Base-by-base conservation (phyloP, 2,113 vertebrate species). In the Pollimyrus isidori region DNA sequence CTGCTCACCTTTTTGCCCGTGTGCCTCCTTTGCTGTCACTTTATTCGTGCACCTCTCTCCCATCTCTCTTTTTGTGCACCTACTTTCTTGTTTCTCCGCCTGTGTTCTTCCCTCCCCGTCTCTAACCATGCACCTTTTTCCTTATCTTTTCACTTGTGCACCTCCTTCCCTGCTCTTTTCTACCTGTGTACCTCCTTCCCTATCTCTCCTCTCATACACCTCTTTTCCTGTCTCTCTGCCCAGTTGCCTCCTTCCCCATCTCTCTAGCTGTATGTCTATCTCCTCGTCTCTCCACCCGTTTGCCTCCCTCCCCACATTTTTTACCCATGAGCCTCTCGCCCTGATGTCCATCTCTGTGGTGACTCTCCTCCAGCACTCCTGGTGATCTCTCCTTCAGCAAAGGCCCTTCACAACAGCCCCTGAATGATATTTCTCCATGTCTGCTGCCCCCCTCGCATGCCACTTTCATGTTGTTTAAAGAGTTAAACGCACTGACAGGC, bases 381-480 rank as follows among this genome's bases (percentile, higher is more conserved):
- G 11, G 88, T 85, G 90, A 90, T 89, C 90, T 87, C 87, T 92
- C 88, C 87, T 86, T 89, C 88, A 73, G 76, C 56, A 84, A 52
- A 86, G 30, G 23, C 88, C 69, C 87, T 89, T 73, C 53, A 50
- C 89, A 87, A 88, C 50, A 87, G 35, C 86, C 76, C 83, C 90
- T 92, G 90, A 91, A 88, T 89, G 87, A 91, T 91, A 89, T 80
- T 87, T 56, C 90, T 91, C 91, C 89, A 89, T 62, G 91, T 91
- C 90, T 80, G 90, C 62, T 50, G 83, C 10, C 26, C 3, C 19
- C 15, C 88, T 90, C 56, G 76, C 85, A 91, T 80, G 35, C 35
- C 84, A 76, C 87, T 89, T 88, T 89, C 69, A 50, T 46, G n/a
- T 89, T 45, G 46, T 9, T n/a, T 46, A 48, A 48, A 84, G 82